phyloP scores from a whole-genome alignment of 2,888 invertebrate genomes.

The Tholera decimalis region DNA sequence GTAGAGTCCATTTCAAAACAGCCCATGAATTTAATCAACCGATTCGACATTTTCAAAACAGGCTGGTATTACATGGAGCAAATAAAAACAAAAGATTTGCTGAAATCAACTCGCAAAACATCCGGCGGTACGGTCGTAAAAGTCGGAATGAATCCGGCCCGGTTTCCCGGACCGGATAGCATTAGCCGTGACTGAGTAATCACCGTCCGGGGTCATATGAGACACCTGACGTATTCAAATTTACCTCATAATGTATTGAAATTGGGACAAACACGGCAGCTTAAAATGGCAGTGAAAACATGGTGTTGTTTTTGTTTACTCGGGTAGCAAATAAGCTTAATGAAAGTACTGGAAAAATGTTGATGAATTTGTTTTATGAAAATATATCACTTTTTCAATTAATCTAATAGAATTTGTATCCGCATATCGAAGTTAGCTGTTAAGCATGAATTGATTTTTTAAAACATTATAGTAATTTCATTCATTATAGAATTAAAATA shows the following conservation, averaged over 20 bases:
- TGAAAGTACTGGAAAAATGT: slow-evolving; percentile 8
- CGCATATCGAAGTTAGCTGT: too few relatives aligned
- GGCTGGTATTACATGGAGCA: slow-evolving; percentile 29
- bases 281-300: slow-evolving; percentile 51
- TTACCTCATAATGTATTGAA: slow-evolving; percentile 69
- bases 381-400: too few relatives aligned
- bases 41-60: slow-evolving; percentile 38
- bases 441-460: too few relatives aligned
- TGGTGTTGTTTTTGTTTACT: slow-evolving; percentile 33
- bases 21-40: slow-evolving; percentile 32
- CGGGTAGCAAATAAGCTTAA: neutral
- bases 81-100: slow-evolving; percentile 62
- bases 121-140: slow-evolving; percentile 62
- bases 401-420: too few relatives aligned
- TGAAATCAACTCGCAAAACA: slow-evolving; percentile 57
- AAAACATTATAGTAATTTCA: too few relatives aligned
- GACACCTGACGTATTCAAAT: slow-evolving; percentile 72
- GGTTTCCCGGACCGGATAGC: slow-evolving; percentile 62
- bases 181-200: slow-evolving; percentile 68
- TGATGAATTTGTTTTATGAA: neutral
- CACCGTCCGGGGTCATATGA: slow-evolving; percentile 66
- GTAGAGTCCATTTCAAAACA: slow-evolving; percentile 25
- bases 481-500: too few relatives aligned
- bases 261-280: slow-evolving; percentile 55
- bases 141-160: slow-evolving; percentile 65